Percentiles rank a stretch among this genome's conserved stretches.
phyloP scores from a whole-genome alignment of 1,140 invertebrate genomes.

The Bombus superbus region DNA sequence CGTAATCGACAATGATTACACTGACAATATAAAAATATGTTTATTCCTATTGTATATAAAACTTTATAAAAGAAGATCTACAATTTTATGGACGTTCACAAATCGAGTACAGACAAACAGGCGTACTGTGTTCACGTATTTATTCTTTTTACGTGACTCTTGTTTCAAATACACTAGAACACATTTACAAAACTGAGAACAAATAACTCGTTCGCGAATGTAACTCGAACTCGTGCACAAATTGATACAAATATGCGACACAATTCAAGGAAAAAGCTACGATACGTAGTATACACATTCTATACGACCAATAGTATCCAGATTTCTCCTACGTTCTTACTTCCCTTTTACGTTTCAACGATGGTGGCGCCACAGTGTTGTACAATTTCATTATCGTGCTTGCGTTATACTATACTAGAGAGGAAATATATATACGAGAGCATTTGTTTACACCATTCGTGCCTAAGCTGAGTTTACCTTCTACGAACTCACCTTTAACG shows the following conservation, averaged over 20 bases:
- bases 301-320: background rate
- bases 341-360: background rate
- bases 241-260: conserved; percentile 26
- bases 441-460: background rate
- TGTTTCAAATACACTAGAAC: background rate
- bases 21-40: background rate
- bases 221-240: background rate
- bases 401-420: background rate
- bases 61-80: background rate
- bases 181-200: too few species aligned
- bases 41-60: background rate
- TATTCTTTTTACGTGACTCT: background rate
- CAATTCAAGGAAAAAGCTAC: background rate
- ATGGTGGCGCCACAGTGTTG: background rate
- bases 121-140: background rate
- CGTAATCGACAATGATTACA: background rate
- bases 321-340: background rate
- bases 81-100: background rate
- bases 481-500: background rate
- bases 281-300: background rate
- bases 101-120: background rate
- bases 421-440: background rate
- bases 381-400: background rate
- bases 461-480: background rate
- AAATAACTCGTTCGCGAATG: background rate